A percentile compares a stretch with the other conserved stretches of the same genome.
phyloP scores from a whole-genome alignment of 2,113 vertebrate genomes.

The Romanogobio albipinnatus region DNA sequence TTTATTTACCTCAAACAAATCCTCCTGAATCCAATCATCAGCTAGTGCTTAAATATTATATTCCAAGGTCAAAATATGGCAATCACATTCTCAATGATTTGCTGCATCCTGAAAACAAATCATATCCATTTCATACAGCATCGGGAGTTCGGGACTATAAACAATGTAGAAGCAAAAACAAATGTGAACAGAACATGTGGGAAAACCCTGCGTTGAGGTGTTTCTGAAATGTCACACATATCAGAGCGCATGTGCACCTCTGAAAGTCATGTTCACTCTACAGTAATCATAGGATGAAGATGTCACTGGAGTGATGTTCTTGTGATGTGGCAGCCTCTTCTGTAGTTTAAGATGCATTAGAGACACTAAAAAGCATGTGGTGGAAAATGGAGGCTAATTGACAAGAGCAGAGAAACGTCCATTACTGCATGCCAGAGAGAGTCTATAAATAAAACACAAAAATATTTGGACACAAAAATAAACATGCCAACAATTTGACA shows the following conservation, averaged over 20 bases:
- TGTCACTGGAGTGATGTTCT: conserved; percentile 9
- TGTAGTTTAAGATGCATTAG: conserved; percentile 20
- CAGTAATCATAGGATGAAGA: neutral
- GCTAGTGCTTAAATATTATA: neutral
- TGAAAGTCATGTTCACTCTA: neutral
- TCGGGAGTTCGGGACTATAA: neutral
- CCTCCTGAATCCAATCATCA: neutral
- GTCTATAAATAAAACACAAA: neutral
- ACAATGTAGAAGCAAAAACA: neutral
- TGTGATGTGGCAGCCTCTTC: neutral
- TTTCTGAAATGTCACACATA: conserved; percentile 6
- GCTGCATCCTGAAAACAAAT: neutral
- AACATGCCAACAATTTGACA: neutral
- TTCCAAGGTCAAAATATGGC: conserved; percentile 15
- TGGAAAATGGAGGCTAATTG: conserved; percentile 15
- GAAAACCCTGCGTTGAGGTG: neutral
- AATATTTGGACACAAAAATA: neutral
- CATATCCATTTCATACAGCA: neutral
- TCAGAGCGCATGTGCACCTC: neutral
- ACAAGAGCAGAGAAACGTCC: conserved; percentile 18
- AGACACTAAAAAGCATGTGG: neutral
- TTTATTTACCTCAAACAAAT: neutral
- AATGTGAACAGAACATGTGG: neutral
- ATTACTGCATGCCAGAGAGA: neutral
- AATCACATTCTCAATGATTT: neutral